Conservation (phyloP, 1,140 invertebrate species). For the Drosophila kepulauana region DNA sequence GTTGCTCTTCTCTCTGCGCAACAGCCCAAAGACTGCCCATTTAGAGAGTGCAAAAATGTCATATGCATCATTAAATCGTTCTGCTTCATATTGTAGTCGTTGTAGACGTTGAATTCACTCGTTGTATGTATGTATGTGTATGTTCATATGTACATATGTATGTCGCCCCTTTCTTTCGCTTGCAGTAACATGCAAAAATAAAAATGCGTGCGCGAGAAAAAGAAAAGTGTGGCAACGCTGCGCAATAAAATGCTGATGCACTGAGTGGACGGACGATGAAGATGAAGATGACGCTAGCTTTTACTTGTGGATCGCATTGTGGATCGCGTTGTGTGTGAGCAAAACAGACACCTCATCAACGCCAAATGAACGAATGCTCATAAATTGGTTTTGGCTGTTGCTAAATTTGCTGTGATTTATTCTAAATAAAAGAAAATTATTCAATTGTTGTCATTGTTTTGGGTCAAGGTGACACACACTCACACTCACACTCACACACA, state of each 20-base stretch:
- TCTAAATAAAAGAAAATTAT: constrained; percentile 84
- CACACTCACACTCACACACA: constrained; percentile 25
- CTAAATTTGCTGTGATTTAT: constrained; percentile 80
- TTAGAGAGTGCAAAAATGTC: constrained; percentile 84
- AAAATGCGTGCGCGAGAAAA: constrained; percentile 47
- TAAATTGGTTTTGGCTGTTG: constrained; percentile 71
- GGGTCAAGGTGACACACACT: constrained; percentile 76
- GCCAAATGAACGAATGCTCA: constrained; percentile 63
- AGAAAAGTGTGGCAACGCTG: constrained; percentile 77
- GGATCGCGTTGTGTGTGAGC: constrained; percentile 1
- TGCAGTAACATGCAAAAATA: constrained; percentile 41
- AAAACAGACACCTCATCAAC: not conserved
- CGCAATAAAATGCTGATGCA: constrained; percentile 75
- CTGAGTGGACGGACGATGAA: constrained; percentile 8
- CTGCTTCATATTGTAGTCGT: constrained; percentile 82
- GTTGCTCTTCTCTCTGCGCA: constrained; percentile 21
- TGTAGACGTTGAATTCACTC: constrained; percentile 28
- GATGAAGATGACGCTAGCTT: not conserved
- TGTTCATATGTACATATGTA: too few relatives aligned
- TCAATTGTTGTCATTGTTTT: constrained; percentile 80
- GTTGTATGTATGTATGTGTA: too few relatives aligned
- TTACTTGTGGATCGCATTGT: not conserved
- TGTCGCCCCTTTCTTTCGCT: not conserved
- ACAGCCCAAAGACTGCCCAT: constrained; percentile 66
- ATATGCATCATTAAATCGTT: constrained; percentile 84